Conservation (phyloP, 2,797 vertebrate species). For the Crocidura indochinensis region DNA sequence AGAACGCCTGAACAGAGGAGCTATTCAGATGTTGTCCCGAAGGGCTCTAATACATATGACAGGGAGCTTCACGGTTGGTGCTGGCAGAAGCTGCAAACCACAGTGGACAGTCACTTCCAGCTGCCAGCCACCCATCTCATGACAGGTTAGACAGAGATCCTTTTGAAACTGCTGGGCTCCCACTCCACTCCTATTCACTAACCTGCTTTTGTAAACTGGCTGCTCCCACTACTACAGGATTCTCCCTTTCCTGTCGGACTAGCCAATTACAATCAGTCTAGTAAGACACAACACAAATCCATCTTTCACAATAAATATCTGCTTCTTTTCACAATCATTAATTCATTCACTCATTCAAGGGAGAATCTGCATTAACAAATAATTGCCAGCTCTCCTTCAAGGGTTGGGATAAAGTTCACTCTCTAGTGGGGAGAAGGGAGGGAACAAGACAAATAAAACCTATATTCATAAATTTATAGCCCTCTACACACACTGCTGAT, state of each 20-base stretch:
- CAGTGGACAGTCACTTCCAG: conserved; percentile 43
- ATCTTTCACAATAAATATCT: conserved; percentile 8
- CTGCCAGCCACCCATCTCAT: neutral
- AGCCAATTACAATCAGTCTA: neutral
- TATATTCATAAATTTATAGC: neutral
- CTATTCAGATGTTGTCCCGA: conserved; percentile 13
- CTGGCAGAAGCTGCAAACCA: conserved; percentile 64
- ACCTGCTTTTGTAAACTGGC: neutral
- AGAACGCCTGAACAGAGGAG: neutral
- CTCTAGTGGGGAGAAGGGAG: neutral
- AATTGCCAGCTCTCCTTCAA: neutral
- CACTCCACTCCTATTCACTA: neutral
- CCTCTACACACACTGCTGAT: neutral
- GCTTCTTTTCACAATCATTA: neutral
- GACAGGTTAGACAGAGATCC: neutral
- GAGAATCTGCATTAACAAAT: neutral
- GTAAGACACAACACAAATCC: conserved; percentile 13
- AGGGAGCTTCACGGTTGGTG: neutral
- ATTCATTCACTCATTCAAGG: neutral
- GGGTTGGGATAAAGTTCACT: neutral
- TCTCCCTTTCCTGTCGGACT: neutral
- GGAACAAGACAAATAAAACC: neutral
- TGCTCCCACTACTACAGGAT: neutral
- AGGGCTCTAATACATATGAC: conserved; percentile 27
- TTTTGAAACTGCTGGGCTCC: conserved; percentile 2